These are phyloP conservation scores for Myotis planiceps DNA, from an alignment of 2,797 vertebrate species.

Conservation along the genomic window DNA sequence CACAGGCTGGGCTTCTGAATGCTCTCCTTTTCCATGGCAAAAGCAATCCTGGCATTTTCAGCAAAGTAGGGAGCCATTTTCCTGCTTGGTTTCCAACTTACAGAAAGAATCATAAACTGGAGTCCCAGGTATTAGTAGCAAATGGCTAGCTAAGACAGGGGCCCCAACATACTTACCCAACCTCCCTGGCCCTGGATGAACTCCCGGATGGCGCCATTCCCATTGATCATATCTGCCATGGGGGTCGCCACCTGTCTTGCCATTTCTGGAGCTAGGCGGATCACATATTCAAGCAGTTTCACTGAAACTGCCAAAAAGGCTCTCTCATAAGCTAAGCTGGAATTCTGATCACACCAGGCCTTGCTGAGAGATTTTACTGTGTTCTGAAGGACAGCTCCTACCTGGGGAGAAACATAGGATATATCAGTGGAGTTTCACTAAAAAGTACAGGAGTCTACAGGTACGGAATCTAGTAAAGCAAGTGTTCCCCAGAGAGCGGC, in stretches of 20 bases:
- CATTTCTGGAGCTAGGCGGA: accelerated
- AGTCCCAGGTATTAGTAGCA: neutral
- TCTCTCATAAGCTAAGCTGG: slow-evolving; percentile 70
- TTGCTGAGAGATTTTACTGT: slow-evolving; percentile 65
- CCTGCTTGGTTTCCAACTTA: slow-evolving; percentile 28
- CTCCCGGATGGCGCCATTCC: slow-evolving; percentile 56
- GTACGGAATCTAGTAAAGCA: neutral
- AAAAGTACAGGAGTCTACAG: neutral
- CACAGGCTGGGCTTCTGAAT: neutral
- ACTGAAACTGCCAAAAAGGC: slow-evolving; percentile 76
- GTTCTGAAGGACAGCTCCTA: neutral
- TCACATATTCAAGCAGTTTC: slow-evolving; percentile 68
- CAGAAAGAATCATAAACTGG: neutral
- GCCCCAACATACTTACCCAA: slow-evolving; percentile 78
- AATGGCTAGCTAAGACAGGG: neutral
- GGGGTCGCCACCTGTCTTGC: neutral
- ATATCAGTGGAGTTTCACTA: neutral
- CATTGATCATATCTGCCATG: slow-evolving; percentile 61
- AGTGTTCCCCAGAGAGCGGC: neutral
- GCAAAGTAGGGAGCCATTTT: neutral
- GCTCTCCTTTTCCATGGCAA: neutral
- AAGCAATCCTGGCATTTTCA: neutral
- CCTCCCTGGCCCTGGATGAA: slow-evolving; percentile 78
- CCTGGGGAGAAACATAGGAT: slow-evolving; percentile 41
- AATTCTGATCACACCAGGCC: slow-evolving; percentile 68